Percentiles rank a stretch among this genome's conserved stretches.
phyloP scores from a whole-genome alignment of 2,113 vertebrate species.

The Dromaius novaehollandiae region DNA sequence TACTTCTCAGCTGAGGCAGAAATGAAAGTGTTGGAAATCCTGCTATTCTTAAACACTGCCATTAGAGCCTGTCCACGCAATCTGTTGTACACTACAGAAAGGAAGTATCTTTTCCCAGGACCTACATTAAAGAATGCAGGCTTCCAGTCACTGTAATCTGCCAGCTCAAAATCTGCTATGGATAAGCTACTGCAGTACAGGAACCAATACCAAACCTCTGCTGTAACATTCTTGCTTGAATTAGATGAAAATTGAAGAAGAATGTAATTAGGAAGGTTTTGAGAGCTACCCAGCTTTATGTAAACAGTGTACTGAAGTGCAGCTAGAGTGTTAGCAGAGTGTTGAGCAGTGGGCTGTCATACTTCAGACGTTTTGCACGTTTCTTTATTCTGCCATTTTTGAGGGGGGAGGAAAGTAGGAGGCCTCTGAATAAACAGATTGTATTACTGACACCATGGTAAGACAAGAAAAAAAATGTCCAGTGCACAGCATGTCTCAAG shows the following conservation, averaged over 20 bases:
- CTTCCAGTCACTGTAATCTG: neutral
- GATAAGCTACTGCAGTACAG: neutral
- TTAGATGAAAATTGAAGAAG: neutral
- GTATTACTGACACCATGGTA: neutral
- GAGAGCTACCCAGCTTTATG: neutral
- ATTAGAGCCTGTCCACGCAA: neutral
- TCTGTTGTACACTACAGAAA: neutral
- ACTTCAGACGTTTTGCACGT: neutral
- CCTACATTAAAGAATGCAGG: neutral
- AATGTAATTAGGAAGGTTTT: neutral
- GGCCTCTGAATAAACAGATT: conserved; percentile 15
- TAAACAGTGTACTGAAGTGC: neutral
- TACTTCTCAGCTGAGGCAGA: neutral
- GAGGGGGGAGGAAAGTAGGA: neutral
- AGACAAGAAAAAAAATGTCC: neutral
- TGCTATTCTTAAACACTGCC: neutral
- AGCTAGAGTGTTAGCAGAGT: neutral
- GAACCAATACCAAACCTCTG: neutral
- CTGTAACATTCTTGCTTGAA: neutral
- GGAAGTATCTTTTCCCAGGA: neutral
- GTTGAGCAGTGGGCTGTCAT: neutral
- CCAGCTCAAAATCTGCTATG: neutral
- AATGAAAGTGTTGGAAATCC: neutral
- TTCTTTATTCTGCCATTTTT: neutral
- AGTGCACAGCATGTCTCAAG: neutral